Conservation (phyloP, 1,140 invertebrate genomes). For the Atopsyche davidsoni region DNA sequence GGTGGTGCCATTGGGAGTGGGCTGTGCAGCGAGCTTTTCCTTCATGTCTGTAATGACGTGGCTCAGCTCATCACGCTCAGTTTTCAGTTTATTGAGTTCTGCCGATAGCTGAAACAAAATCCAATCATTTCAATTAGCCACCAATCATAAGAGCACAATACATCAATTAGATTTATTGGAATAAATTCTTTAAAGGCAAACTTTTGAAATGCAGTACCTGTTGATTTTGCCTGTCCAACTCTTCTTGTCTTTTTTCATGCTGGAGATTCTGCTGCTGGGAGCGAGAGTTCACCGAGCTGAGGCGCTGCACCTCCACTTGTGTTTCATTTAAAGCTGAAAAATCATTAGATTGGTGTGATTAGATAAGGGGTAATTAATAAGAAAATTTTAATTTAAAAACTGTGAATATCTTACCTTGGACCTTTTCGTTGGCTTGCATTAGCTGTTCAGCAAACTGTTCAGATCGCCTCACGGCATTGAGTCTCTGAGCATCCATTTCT, state of each 20-base stretch:
- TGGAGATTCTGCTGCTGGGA: constrained; percentile 38
- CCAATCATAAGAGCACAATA: neutral
- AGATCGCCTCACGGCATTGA: constrained; percentile 37
- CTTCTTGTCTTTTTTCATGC: constrained; percentile 44
- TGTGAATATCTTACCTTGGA: constrained; percentile 30
- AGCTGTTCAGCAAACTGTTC: constrained; percentile 38
- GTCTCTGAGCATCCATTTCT: constrained; percentile 51
- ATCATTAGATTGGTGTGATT: constrained; percentile 4
- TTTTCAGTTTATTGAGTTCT: constrained; percentile 46
- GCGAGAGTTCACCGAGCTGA: constrained; percentile 29
- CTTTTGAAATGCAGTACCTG: constrained; percentile 42
- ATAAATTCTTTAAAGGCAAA: neutral
- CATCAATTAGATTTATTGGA: neutral
- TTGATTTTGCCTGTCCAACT: constrained; percentile 46
- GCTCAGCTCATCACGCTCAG: constrained; percentile 35
- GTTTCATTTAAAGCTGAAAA: constrained; percentile 34
- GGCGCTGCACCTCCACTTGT: constrained; percentile 38
- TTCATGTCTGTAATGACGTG: constrained; percentile 31
- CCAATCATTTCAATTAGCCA: constrained; percentile 3
- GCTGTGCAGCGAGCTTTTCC: constrained; percentile 20
- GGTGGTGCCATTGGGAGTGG: constrained; percentile 25
- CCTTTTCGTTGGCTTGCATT: constrained; percentile 34
- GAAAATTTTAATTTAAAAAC: neutral
- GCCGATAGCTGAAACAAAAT: constrained; percentile 28
- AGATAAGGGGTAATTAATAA: neutral